Evolutionary conservation across 2,113 vertebrate species (phyloP).

Genomic region (Rhinoderma darwinii): DNA sequence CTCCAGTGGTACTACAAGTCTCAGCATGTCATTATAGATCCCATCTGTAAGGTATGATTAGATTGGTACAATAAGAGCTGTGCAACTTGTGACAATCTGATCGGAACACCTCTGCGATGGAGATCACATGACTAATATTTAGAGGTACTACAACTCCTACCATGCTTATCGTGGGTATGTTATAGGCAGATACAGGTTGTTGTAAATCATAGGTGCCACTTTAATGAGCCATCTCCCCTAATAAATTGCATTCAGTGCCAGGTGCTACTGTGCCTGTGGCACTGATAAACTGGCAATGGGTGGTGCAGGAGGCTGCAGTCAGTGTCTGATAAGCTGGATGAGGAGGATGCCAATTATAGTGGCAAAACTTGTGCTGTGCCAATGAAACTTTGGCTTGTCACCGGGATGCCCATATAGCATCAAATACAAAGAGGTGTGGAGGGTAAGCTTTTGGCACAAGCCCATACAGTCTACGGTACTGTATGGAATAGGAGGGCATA

Average conservation of each 20-base stretch:
- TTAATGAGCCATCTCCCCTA: not conserved
- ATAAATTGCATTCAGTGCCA: not conserved
- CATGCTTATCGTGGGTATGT: not conserved
- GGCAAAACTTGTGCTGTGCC: not conserved
- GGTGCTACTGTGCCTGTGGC: not conserved
- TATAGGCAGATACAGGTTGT: not conserved
- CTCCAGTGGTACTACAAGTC: too few relatives aligned
- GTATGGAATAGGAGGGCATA: not conserved
- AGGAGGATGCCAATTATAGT: not conserved
- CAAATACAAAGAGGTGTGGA: not conserved
- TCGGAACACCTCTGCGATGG: not conserved
- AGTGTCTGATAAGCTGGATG: not conserved
- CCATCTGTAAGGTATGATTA: not conserved
- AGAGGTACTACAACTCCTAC: not conserved
- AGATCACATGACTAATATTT: too few relatives aligned
- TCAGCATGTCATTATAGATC: too few relatives aligned
- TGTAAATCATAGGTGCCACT: not conserved
- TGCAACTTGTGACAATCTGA: not conserved
- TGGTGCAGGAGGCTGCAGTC: conserved; percentile 1
- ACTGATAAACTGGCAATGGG: not conserved
- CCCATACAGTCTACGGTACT: too few relatives aligned
- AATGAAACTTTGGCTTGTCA: not conserved
- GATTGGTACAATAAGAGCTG: not conserved
- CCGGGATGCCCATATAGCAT: not conserved
- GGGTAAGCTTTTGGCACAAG: not conserved